A percentile compares a stretch with the other conserved stretches of the same genome.
These are phyloP conservation scores for Caenorhabditis sp. DNA, from an alignment of 2,888 invertebrate genomes.

Conservation along the genomic window DNA sequence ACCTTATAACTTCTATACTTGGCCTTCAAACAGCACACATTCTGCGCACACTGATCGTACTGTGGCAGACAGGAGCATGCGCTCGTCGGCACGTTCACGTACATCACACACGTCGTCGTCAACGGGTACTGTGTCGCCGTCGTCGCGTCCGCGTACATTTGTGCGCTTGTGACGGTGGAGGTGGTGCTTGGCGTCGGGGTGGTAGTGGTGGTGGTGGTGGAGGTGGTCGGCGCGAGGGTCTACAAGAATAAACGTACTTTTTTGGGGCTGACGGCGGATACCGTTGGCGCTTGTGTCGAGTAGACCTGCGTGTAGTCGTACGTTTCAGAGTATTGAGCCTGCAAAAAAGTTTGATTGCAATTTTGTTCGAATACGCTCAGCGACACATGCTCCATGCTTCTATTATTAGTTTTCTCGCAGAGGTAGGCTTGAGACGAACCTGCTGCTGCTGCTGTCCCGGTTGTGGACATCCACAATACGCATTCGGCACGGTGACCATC, in stretches of 20 bases:
- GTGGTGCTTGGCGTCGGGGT: conserved; percentile 7
- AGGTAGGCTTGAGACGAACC: no score
- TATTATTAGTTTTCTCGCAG: not conserved
- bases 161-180: no score
- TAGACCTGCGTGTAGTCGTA: conserved; percentile 49
- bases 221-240: conserved; percentile 30
- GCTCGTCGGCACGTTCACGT: conserved; percentile 53
- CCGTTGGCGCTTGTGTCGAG: conserved; percentile 27
- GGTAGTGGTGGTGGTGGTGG: conserved; percentile 31
- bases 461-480: conserved; percentile 68
- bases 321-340: conserved; percentile 43
- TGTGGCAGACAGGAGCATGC: conserved; percentile 69
- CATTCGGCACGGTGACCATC: conserved; percentile 63
- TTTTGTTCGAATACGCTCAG: no score
- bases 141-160: conserved; percentile 21
- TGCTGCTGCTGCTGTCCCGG: conserved; percentile 37
- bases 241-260: conserved; percentile 21
- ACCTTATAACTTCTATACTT: conserved; percentile 69
- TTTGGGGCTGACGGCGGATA: no score
- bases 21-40: conserved; percentile 70
- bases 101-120: conserved; percentile 71
- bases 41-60: conserved; percentile 71
- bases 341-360: not conserved
- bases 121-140: conserved; percentile 61
- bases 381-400: no score